Conservation (phyloP, 2,113 vertebrate species). For the Otus sunia region DNA sequence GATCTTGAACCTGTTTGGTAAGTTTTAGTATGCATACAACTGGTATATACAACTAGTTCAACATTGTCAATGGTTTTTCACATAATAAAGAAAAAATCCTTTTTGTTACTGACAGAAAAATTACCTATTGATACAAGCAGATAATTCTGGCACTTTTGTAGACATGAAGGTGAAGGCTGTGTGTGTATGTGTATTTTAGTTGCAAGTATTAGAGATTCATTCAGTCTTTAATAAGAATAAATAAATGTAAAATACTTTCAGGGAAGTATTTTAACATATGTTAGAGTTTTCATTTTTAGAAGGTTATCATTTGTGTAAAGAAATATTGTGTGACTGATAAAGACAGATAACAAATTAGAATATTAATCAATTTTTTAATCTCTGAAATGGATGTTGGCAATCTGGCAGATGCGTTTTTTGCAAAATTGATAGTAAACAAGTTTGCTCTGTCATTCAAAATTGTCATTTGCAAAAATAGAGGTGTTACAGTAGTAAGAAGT, state of each 20-base stretch:
- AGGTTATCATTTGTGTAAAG: conserved; percentile 40
- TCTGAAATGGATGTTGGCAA: conserved; percentile 65
- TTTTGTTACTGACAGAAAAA: neutral
- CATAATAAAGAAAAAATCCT: neutral
- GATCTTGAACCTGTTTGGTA: neutral
- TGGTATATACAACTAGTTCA: neutral
- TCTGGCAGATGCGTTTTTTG: conserved; percentile 67
- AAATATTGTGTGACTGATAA: conserved; percentile 58
- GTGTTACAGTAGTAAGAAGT: conserved; percentile 46
- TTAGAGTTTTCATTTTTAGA: conserved; percentile 5
- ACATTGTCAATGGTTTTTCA: neutral
- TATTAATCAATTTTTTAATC: conserved; percentile 68
- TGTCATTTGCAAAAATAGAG: conserved; percentile 64
- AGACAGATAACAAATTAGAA: conserved; percentile 70
- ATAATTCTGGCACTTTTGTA: neutral
- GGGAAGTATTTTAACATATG: neutral
- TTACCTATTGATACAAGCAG: neutral
- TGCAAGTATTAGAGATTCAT: neutral
- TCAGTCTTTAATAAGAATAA: neutral
- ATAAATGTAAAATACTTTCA: conserved; percentile 39
- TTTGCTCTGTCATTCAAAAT: conserved; percentile 72
- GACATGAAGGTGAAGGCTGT: neutral
- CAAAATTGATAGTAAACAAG: conserved; percentile 73
- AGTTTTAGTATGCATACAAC: neutral
- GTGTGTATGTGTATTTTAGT: neutral